Evolutionary conservation across 2,888 invertebrate species (phyloP), one percentile per base, ranked within the genome.

Genomic region (Germaria angustata): DNA sequence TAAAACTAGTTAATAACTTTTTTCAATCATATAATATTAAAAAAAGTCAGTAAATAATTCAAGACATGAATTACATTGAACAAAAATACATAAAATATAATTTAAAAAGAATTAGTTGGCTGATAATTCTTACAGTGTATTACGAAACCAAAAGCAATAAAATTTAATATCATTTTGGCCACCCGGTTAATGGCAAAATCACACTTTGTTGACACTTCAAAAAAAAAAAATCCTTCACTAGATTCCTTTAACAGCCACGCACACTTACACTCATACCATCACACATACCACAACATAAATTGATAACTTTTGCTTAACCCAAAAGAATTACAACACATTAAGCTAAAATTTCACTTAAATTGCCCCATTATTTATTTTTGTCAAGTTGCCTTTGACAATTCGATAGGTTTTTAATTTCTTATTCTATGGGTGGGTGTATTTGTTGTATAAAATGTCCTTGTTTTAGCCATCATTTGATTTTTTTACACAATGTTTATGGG

Each of bases 161-260:
- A 28, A 71, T 78, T 71, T 46, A 46, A n/a, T 69, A 71, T 71
- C 55, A 55, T 36, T 63, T 57, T 55, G 36, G 36, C 63, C 61
- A 36, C 1, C n/a, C 78, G 61, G 46, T 63, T 78, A 78, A 78
- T 55, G 55, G 22, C 55, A 78, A 32, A 63, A 71, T 63, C 71
- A 63, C 71, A 53, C 61, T 24, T 46, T 46, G 63, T 78, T 78
- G 77, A 69, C 63, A 71, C 46, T 55, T 53, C 17, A 53, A 4
- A 13, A 32, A 72, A 39, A 72, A n/a, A 28, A 9, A 55, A 66
- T 72, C 49, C 57, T 46, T 69, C 34, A 57, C 24, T 11, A 34
- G 15, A 32, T 65, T 46, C 20, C 1, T 51, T 24, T 55, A 17
- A 34, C 71, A 34, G 28, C 6, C 28, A 3, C 28, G 4, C 28